phyloP scores from a whole-genome alignment of 2,797 vertebrate species.

The Neolamprologus multifasciatus region DNA sequence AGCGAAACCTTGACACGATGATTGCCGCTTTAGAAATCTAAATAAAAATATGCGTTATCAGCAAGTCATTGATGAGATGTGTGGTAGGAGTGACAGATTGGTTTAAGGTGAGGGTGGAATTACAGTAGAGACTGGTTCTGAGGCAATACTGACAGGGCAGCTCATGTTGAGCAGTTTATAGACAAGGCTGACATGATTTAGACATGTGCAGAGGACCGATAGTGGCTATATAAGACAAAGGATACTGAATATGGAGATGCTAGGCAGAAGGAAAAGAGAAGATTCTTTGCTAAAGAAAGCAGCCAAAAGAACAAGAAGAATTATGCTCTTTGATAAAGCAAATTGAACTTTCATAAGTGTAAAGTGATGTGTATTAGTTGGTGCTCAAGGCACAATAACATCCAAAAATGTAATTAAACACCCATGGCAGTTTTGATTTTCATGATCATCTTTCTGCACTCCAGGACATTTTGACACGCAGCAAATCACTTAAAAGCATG shows the following conservation, averaged over 20 bases:
- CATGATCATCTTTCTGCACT: background rate
- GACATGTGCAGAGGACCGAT: background rate
- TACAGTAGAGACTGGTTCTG: background rate
- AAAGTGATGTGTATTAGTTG: background rate
- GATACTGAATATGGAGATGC: background rate
- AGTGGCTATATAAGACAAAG: background rate
- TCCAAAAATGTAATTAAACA: background rate
- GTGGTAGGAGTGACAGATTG: background rate
- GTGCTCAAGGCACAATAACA: background rate
- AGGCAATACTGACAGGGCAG: background rate
- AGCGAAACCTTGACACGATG: background rate
- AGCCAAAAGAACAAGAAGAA: background rate
- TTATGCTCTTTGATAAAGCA: background rate
- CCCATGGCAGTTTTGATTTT: background rate
- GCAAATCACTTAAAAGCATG: background rate
- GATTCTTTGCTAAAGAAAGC: background rate
- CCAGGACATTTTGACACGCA: background rate
- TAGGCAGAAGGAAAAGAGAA: background rate
- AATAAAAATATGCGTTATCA: background rate
- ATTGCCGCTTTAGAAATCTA: background rate
- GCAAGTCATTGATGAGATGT: background rate
- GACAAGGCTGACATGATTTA: background rate
- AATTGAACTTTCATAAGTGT: background rate
- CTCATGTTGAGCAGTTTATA: background rate
- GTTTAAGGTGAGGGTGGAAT: background rate